These are phyloP conservation scores for Passer domesticus DNA, from an alignment of 2,113 vertebrate species.

Conservation along the genomic window DNA sequence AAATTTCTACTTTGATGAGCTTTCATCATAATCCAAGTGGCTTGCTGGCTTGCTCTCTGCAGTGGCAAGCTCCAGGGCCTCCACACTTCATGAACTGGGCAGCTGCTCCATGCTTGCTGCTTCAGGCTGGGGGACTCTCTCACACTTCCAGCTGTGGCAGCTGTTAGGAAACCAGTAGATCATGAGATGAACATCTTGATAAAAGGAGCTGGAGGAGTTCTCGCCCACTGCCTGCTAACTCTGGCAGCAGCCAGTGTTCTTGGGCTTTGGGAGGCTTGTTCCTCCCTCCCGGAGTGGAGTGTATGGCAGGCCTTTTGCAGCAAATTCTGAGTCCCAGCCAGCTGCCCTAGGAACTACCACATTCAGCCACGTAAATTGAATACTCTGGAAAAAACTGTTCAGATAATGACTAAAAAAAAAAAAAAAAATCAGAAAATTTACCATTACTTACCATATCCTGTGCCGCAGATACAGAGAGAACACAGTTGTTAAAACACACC, in stretches of 20 bases:
- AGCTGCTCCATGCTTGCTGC: neutral
- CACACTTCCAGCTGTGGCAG: neutral
- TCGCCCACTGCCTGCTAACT: neutral
- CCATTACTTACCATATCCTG: neutral
- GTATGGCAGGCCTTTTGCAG: neutral
- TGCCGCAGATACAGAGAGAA: neutral
- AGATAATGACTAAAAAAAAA: neutral
- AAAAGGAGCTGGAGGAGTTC: neutral
- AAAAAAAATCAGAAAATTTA: neutral
- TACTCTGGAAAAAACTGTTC: neutral
- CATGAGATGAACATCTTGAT: neutral
- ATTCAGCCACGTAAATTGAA: neutral
- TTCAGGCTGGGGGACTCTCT: neutral
- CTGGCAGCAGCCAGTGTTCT: neutral
- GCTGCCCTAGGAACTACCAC: neutral
- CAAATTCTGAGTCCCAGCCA: neutral
- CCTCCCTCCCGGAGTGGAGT: neutral
- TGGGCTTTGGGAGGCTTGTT: neutral
- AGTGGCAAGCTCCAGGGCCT: neutral
- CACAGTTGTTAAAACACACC: neutral
- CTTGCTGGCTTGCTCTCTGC: neutral
- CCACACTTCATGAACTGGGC: accelerated
- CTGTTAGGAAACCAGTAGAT: constrained; percentile 1
- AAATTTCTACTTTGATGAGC: neutral
- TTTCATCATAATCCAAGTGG: neutral